Conservation (phyloP, 2,797 vertebrate genomes). For the Dromococcyx pavoninus region DNA sequence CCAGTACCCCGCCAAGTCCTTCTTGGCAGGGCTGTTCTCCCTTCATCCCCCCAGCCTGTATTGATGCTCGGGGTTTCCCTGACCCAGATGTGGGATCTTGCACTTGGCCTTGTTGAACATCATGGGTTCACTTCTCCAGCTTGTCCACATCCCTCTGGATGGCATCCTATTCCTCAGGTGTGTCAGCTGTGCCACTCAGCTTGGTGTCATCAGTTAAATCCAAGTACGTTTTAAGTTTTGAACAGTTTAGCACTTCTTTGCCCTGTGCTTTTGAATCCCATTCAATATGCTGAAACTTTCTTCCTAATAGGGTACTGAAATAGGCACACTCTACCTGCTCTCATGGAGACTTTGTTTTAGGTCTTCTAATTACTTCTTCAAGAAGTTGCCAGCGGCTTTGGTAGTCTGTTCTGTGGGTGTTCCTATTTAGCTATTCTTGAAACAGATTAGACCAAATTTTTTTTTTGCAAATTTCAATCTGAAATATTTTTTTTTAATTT, state of each 20-base stretch:
- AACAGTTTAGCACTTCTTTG: neutral
- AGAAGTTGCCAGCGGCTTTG: neutral
- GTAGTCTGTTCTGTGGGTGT: accelerated
- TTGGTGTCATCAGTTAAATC: neutral
- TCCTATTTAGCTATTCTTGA: neutral
- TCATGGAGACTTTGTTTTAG: neutral
- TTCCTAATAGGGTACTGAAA: neutral
- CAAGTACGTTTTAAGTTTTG: neutral
- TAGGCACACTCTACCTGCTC: neutral
- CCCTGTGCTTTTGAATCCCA: neutral
- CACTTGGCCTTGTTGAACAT: no score
- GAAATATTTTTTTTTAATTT: neutral
- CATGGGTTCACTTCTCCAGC: no score
- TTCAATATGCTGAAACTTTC: neutral
- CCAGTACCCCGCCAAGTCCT: no score
- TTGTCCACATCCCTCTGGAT: no score
- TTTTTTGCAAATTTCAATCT: neutral
- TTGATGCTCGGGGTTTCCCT: no score
- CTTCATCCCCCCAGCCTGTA: no score
- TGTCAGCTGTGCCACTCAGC: no score
- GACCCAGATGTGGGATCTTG: no score
- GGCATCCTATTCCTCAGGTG: no score
- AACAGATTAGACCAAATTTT: neutral
- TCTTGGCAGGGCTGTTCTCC: no score
- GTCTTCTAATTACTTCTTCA: neutral